Base-by-base conservation (phyloP, 2,888 invertebrate species). In the Dysmachus trigonus region DNA sequence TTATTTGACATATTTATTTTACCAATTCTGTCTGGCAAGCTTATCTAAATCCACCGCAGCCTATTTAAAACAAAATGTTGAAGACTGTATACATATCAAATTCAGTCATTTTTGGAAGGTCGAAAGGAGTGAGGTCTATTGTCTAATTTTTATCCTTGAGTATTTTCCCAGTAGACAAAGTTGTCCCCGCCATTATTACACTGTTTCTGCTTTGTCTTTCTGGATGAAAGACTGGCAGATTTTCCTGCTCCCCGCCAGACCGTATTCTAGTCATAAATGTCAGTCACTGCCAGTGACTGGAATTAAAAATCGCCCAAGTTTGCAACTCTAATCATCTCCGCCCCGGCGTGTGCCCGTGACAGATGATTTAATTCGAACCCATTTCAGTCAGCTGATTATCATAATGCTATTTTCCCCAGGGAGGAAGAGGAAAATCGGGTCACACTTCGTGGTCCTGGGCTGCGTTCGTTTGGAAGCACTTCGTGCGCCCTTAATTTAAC, bases 361-460 rank as follows among this genome's bases (percentile, higher is more conserved):
- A 77, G 77, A 77, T 77, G 77, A 47, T n/a, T 77, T 77, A 77
- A 47, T 77, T 77, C 47, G 27, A 77, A 27, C 41, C 77, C 77
- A 77, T 77, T 77, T 77, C 47, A 77, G 47, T 77, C 27, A 77
- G 47, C 47, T 77, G 41, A 77, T 77, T 77, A 77, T 31, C 77
- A 77, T 77, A 77, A 77, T 77, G 47, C 47, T 6, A 77, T 77
- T 77, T 77, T 13, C 30, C 77, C 15, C 22, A 15, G 27, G 31
- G 33, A 15, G 13, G 33, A 51, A 77, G 31, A 73, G 27, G 13
- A 73, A 51, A 77, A 77, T 47, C 30, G 77, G 77, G 47, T 77
- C 76, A 77, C 47, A 77, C n/a, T 31, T 77, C 13, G 47, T 15
- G 41, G 22, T n/a, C 15, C 13, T 6, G 38, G 47, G 41, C 47